phyloP scores from a whole-genome alignment of 92 coral and sea anemone genomes.

The Montipora capitata region DNA sequence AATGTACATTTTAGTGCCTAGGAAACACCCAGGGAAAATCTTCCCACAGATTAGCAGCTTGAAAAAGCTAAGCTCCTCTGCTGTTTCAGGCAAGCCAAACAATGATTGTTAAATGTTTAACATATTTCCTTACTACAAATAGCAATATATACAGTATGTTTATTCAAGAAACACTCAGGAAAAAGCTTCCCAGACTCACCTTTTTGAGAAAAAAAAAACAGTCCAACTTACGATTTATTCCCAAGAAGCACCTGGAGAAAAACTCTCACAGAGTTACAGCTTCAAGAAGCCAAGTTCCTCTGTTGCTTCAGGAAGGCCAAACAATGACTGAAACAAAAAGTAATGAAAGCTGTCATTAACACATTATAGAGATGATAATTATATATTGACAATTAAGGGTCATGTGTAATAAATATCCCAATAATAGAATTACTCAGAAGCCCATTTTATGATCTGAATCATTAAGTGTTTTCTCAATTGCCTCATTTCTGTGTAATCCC shows the following conservation, averaged over 20 bases:
- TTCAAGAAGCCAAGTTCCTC: not conserved
- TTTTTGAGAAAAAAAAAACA: too few species aligned
- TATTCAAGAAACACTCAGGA: not conserved
- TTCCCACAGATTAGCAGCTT: not conserved
- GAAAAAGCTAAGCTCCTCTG: not conserved
- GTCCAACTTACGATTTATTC: not conserved
- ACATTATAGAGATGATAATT: not conserved
- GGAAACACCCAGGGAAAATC: not conserved
- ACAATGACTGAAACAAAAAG: too few species aligned
- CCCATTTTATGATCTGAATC: constrained; percentile 51
- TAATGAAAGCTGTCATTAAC: not conserved
- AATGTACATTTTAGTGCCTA: not conserved
- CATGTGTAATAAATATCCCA: not conserved
- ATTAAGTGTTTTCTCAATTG: constrained; percentile 50
- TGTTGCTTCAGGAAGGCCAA: not conserved
- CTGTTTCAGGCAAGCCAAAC: too few species aligned
- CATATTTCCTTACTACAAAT: not conserved
- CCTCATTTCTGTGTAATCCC: constrained; percentile 57
- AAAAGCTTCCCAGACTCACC: too few species aligned
- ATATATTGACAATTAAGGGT: too few species aligned
- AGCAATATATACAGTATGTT: not conserved
- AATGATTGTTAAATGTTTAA: too few species aligned
- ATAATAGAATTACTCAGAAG: not conserved
- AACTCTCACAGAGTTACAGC: constrained; percentile 2
- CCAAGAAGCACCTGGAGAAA: not conserved